Percentiles rank a stretch among this genome's conserved stretches.
Conservation (phyloP, 2,113 vertebrate genomes). For the Trochalopteron elliotii region DNA sequence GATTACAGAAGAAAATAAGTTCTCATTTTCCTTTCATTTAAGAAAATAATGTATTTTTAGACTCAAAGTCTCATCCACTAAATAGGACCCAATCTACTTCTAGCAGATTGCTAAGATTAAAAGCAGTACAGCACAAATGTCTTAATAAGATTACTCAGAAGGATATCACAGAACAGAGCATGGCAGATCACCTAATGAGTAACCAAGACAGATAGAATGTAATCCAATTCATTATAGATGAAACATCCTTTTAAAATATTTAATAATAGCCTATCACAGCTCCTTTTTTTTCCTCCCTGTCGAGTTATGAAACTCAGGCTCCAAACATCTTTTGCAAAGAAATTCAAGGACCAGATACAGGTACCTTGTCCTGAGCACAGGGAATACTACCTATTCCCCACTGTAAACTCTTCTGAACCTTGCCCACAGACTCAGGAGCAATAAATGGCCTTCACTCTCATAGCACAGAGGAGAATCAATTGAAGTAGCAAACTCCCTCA, state of each 20-base stretch:
- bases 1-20: background rate
- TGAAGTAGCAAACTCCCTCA: background rate
- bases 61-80: background rate
- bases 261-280: background rate
- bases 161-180: background rate
- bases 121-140: background rate
- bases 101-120: background rate
- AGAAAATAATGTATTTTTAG: background rate
- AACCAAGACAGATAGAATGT: background rate
- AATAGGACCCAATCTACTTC: background rate
- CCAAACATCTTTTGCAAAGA: background rate
- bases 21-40: background rate
- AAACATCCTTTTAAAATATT: background rate
- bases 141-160: background rate
- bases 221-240: background rate
- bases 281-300: background rate
- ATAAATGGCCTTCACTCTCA: background rate
- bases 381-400: background rate
- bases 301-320: background rate
- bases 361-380: background rate
- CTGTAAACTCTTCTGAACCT: background rate
- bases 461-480: rapidly evolving
- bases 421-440: background rate
- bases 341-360: background rate
- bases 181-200: background rate